These are phyloP conservation scores for Perca flavescens DNA, from an alignment of 2,113 vertebrate species.

Conservation along the genomic window DNA sequence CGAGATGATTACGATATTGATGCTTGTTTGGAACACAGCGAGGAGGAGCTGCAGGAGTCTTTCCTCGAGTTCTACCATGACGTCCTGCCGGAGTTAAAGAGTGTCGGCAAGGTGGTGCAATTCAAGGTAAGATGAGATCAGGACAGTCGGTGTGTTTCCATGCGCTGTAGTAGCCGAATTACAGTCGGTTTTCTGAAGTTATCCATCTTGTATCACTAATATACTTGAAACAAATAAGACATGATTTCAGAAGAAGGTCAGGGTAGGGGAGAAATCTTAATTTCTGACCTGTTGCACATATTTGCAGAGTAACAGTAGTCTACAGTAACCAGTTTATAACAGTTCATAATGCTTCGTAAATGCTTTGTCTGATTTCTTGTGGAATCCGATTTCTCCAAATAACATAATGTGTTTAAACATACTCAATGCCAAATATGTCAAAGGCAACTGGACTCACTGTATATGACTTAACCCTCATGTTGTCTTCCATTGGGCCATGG, in stretches of 20 bases:
- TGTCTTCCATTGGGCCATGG: too few species aligned
- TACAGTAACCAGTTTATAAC: background rate
- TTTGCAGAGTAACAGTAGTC: background rate
- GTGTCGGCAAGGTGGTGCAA: conserved; percentile 92
- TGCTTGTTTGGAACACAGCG: conserved; percentile 93
- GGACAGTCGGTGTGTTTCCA: background rate
- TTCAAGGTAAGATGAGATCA: conserved; percentile 90
- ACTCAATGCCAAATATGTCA: background rate
- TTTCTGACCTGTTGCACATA: background rate
- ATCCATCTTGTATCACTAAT: background rate
- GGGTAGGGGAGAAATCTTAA: background rate
- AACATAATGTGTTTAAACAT: background rate
- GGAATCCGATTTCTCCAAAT: background rate
- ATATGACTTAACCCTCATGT: background rate
- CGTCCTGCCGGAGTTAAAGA: conserved; percentile 94
- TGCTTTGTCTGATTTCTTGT: background rate
- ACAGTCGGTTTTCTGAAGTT: background rate
- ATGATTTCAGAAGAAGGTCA: background rate
- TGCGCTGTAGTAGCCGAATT: background rate
- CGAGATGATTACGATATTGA: conserved; percentile 96
- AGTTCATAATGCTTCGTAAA: background rate
- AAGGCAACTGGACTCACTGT: background rate
- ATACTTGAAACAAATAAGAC: background rate
- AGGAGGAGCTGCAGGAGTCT: conserved; percentile 94
- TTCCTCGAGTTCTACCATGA: conserved; percentile 97